A percentile compares a stretch with the other conserved stretches of the same genome.
These are phyloP conservation scores for Sebastes iracundus DNA, from an alignment of 2,797 vertebrate species.

Conservation along the genomic window DNA sequence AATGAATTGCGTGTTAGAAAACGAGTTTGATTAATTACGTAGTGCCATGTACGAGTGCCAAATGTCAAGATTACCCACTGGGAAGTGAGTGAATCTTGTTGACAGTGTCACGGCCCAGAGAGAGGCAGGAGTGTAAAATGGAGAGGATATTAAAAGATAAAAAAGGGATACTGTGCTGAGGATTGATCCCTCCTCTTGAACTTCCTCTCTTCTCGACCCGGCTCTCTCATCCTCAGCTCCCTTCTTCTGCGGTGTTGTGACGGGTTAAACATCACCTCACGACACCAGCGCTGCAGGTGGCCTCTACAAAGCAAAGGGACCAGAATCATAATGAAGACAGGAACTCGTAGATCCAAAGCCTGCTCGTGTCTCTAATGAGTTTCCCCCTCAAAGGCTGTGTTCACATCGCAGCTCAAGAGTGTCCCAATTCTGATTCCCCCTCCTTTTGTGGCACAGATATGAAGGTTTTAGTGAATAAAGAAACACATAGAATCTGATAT, in stretches of 20 bases:
- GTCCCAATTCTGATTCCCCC: conserved; percentile 15
- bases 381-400: conserved; percentile 21
- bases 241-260: not conserved
- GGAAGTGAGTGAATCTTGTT: conserved; percentile 49
- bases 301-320: conserved; percentile 16
- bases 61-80: conserved; percentile 46
- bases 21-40: conserved; percentile 52
- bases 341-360: conserved; percentile 1
- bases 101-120: conserved; percentile 33
- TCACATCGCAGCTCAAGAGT: not conserved
- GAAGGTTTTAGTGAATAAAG: conserved; percentile 19
- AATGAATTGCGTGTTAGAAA: conserved; percentile 50
- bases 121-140: conserved; percentile 19
- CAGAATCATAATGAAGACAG: conserved; percentile 7
- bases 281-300: not conserved
- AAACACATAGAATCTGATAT: conserved; percentile 13
- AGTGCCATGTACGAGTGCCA: conserved; percentile 38
- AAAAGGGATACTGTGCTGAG: conserved; percentile 13
- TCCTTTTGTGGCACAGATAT: conserved; percentile 1
- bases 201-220: not conserved
- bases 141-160: conserved; percentile 34
- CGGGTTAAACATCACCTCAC: conserved; percentile 11
- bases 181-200: conserved; percentile 12
- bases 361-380: conserved; percentile 39
- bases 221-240: not conserved